Evolutionary conservation across 2,888 invertebrate genomes (phyloP), one percentile per base, ranked within the genome.

Genomic region (Ptychoptera albimana): DNA sequence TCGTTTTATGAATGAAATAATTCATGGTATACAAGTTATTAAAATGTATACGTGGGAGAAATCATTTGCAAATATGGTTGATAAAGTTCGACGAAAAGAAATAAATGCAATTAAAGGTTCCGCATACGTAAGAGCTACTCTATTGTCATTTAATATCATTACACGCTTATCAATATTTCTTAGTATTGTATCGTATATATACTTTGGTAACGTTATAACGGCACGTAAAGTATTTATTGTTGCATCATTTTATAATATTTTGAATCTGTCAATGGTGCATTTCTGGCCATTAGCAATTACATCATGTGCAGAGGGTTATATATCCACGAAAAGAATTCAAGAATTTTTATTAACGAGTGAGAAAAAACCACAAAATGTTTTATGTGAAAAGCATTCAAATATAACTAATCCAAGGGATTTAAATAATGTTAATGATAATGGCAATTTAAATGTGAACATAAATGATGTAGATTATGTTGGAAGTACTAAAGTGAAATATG

Each of bases 11-110:
- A 88, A 84, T 58, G 93, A 89, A 60, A 80, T 88, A 0, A 78
- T 89, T 32, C 76, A 77, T 45, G 86, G 85, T 2, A 83, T 89
- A 53, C 76, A 84, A 48, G 82, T 87, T 0, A 83, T 89, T 50
- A 89, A 89, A 60, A 88, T 88, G 86, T 88, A 86, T 56, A 82
- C 84, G 0, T 89, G 88, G 80, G 89, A 89, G 60, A 74, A 74
- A 35, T 82, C 83, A 0, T 88, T 88, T 57, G 77, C 77, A 0
- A 69, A 71, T 35, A 70, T 88, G 31, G 79, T 92, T 8, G 77
- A 77, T 7, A 67, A 74, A 34, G 79, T 86, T 1, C 70, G 91
- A 53, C 73, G 78, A 50, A 78, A 77, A 58, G 82, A 82, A 64
- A 74, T 82, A 58, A 71, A 70, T 46, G 73, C 77, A 1, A 76